Evolutionary conservation across 2,797 vertebrate species (phyloP), one percentile per base, ranked within the genome.

Genomic region (Cryptoblepharus egeriae): DNA sequence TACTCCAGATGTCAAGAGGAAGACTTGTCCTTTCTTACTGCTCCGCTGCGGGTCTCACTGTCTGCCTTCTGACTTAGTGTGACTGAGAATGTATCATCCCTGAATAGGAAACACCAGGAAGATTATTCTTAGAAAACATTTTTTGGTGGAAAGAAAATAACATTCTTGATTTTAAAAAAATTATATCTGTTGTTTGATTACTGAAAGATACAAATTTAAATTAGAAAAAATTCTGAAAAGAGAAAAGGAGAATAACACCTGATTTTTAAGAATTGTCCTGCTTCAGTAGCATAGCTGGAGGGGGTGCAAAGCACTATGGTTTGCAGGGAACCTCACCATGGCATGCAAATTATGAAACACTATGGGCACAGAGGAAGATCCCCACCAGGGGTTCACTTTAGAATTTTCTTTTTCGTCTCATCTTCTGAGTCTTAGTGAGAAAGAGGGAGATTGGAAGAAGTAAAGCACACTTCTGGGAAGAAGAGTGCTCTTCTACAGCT

Each of bases 11-110:
- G 90, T 99, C 98, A 95, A 55, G 96, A 97, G 0, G 97, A 97
- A 71, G 97, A 97, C 93, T 98, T 99, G 76, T 99, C 98, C 11
- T 99, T 98, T 0, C 94, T 96, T 18, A 97, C 94, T 2, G 98
- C 97, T 69, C 98, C 98, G 0, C 98, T 99, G 96, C 99, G 98
- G 88, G 97, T 97, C 93, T 99, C 98, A 2, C 99, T 99, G 96
- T 99, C 98, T 1, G 98, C 98, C 93, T 99, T 99, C 91, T 99
- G 99, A 94, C 99, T 99, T 95, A 99, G 93, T 13, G 97, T 98
- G 93, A 99, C 99, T 2, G 99, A 99, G 95, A 99, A 99, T 7
- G 96, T 97, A 92, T 99, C 99, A 81, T 99, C 98, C 96, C 99
- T 99, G 95, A 88, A 86, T 68, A 88, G 82, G 85, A 85, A 28